Conservation (phyloP, 2,888 invertebrate genomes). For the Dasypolia templi region DNA sequence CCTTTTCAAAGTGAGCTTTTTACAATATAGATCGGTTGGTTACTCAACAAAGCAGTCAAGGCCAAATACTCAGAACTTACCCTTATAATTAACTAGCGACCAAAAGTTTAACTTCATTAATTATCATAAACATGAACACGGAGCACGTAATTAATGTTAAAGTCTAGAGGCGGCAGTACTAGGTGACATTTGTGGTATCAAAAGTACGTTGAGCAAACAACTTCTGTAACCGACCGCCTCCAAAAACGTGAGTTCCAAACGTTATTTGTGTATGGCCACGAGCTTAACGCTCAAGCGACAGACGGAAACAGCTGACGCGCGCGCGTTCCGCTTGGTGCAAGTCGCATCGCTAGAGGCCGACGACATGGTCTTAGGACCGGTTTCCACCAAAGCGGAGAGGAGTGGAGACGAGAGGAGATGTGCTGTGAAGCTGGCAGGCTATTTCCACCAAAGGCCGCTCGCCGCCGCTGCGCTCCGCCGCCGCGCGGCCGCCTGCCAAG, state of each 20-base stretch:
- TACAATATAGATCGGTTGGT: no score
- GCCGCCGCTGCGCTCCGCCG: no score
- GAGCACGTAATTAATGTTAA: background rate
- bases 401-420: no score
- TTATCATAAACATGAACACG: slow-evolving; percentile 6
- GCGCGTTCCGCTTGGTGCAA: background rate
- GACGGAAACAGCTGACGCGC: background rate
- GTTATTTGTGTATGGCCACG: background rate
- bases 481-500: no score
- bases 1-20: no score
- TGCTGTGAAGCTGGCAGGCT: no score
- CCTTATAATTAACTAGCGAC: slow-evolving; percentile 1
- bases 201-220: background rate
- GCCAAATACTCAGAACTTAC: background rate
- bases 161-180: background rate
- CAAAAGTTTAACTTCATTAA: background rate
- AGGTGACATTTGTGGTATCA: background rate
- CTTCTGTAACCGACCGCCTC: background rate
- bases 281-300: background rate
- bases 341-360: background rate
- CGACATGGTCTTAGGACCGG: background rate
- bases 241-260: background rate
- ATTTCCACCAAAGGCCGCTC: no score
- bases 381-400: no score
- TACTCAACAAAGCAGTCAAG: background rate